These are phyloP conservation scores for Chinchilla lanigera DNA, from an alignment of 2,113 vertebrate species.

Conservation along the genomic window DNA sequence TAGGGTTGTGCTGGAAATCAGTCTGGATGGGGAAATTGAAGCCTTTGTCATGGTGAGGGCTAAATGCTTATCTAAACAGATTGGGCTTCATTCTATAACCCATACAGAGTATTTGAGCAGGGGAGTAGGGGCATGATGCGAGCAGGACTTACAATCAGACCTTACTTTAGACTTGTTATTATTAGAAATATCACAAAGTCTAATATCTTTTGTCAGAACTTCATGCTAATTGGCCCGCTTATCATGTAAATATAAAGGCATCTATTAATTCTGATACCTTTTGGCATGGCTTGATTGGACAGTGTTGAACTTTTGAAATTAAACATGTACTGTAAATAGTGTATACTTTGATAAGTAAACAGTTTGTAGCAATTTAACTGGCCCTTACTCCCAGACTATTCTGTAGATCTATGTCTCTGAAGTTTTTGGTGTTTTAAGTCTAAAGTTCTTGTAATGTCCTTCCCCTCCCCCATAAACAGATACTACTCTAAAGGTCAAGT, in stretches of 20 bases:
- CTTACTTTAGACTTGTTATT: conserved; percentile 32
- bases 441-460: conserved; percentile 16
- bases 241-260: conserved; percentile 55
- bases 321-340: conserved; percentile 55
- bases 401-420: conserved; percentile 23
- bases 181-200: conserved; percentile 52
- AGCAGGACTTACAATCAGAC: neutral
- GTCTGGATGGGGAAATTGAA: neutral
- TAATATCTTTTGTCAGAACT: conserved; percentile 65
- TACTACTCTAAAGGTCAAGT: conserved; percentile 54
- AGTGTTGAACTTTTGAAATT: conserved; percentile 70
- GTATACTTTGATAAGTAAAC: conserved; percentile 38
- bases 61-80: neutral
- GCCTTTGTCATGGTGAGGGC: neutral
- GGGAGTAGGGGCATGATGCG: neutral
- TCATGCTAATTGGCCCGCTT: conserved; percentile 37
- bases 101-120: neutral
- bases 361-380: conserved; percentile 59
- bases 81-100: neutral
- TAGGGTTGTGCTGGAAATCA: neutral
- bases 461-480: neutral
- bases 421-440: neutral
- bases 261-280: conserved; percentile 65
- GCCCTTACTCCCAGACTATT: neutral
- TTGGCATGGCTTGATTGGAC: conserved; percentile 64